phyloP scores from a whole-genome alignment of 2,113 vertebrate genomes.

The Syrrhaptes paradoxus region DNA sequence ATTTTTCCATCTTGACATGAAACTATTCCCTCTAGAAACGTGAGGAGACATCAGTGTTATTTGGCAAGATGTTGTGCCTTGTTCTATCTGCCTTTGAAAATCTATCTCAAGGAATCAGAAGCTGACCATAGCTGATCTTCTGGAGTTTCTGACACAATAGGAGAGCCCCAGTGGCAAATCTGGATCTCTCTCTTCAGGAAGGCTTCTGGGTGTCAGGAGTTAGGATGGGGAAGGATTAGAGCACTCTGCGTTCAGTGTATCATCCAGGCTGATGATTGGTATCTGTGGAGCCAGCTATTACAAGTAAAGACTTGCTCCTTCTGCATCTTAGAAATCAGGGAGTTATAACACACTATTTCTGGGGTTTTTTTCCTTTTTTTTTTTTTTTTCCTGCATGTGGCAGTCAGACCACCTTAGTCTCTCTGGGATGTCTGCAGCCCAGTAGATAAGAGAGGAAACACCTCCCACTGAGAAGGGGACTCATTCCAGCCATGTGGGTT shows the following conservation, averaged over 20 bases:
- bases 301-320: background rate
- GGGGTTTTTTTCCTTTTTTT: background rate
- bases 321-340: background rate
- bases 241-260: background rate
- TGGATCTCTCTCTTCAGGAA: background rate
- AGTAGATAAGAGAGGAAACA: background rate
- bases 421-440: background rate
- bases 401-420: background rate
- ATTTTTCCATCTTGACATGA: background rate
- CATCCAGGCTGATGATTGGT: background rate
- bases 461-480: background rate
- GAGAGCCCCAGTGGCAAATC: background rate
- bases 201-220: background rate
- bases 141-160: background rate
- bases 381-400: background rate
- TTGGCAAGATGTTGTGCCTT: background rate
- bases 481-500: conserved; percentile 1
- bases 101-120: background rate
- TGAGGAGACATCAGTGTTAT: background rate
- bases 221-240: background rate
- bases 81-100: background rate
- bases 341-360: background rate
- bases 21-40: background rate
- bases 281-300: background rate
- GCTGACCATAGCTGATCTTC: background rate